phyloP scores from a whole-genome alignment of 2,797 vertebrate species.

The Crypturellus tataupa region DNA sequence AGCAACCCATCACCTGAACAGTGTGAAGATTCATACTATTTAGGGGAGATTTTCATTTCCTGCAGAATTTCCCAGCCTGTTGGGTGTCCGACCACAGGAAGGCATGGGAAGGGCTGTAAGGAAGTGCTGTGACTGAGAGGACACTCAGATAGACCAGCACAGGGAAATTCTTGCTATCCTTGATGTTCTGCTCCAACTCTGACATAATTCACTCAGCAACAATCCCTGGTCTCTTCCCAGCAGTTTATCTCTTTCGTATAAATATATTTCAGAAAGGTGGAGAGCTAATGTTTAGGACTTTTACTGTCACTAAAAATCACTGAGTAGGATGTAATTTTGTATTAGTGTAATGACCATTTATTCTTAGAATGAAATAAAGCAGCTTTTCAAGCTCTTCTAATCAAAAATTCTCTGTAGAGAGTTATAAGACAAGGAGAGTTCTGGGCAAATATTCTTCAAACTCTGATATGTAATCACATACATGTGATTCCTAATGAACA shows the following conservation, averaged over 20 bases:
- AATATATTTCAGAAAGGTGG: background rate
- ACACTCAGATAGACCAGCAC: background rate
- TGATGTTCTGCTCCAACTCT: background rate
- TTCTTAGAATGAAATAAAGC: background rate
- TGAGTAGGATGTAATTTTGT: background rate
- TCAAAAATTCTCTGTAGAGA: background rate
- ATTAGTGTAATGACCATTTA: background rate
- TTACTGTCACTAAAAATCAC: background rate
- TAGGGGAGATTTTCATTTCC: background rate
- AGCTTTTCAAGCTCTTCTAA: background rate
- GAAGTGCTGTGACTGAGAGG: background rate
- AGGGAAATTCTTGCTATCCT: background rate
- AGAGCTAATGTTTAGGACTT: background rate
- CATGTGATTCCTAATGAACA: background rate
- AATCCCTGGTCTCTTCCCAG: background rate
- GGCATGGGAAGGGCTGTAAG: background rate
- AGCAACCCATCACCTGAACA: background rate
- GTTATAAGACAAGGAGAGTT: background rate
- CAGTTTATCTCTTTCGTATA: background rate
- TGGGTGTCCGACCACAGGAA: background rate
- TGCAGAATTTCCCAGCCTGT: background rate
- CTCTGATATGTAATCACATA: background rate
- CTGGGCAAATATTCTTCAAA: background rate
- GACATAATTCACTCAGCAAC: background rate
- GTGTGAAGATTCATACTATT: background rate